Percentiles rank a stretch among this genome's conserved stretches.
Evolutionary conservation across 2,797 vertebrate species (phyloP).

Genomic region (Distichodus sexfasciatus): DNA sequence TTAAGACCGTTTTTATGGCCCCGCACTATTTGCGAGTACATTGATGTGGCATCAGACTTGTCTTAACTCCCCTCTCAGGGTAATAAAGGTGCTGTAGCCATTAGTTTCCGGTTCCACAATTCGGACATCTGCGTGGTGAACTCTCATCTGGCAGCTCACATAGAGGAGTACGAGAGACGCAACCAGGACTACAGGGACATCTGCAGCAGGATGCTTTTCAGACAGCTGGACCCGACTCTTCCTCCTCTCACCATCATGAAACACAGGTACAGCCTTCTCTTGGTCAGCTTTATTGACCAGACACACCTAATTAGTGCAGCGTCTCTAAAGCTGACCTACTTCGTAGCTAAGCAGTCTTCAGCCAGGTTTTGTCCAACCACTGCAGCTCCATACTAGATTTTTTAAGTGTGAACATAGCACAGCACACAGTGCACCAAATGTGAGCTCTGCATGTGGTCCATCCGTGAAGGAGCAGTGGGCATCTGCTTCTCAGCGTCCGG

Average conservation of each 20-base stretch:
- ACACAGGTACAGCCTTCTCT: conserved; percentile 81
- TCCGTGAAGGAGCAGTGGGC: too few relatives aligned
- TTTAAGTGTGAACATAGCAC: too few relatives aligned
- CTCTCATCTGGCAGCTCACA: conserved; percentile 91
- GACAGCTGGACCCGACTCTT: conserved; percentile 72
- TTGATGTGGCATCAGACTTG: neutral
- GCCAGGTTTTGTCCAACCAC: too few relatives aligned
- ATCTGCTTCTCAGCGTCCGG: too few relatives aligned
- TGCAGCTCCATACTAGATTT: too few relatives aligned
- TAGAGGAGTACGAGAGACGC: conserved; percentile 87
- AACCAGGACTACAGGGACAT: conserved; percentile 97
- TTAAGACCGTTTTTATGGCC: neutral
- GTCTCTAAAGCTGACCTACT: too few relatives aligned
- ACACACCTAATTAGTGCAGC: too few relatives aligned
- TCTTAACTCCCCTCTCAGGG: conserved; percentile 73
- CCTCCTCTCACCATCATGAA: conserved; percentile 85
- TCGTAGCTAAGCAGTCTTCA: too few relatives aligned
- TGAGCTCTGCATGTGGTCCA: too few relatives aligned
- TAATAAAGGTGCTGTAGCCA: conserved; percentile 93
- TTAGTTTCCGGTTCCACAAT: conserved; percentile 92
- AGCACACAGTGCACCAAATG: too few relatives aligned
- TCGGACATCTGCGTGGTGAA: conserved; percentile 93
- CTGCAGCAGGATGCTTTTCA: conserved; percentile 88
- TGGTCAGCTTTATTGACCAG: too few relatives aligned
- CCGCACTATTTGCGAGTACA: neutral